Conservation (phyloP, 1,140 invertebrate genomes). For the Cherax quadricarinatus region DNA sequence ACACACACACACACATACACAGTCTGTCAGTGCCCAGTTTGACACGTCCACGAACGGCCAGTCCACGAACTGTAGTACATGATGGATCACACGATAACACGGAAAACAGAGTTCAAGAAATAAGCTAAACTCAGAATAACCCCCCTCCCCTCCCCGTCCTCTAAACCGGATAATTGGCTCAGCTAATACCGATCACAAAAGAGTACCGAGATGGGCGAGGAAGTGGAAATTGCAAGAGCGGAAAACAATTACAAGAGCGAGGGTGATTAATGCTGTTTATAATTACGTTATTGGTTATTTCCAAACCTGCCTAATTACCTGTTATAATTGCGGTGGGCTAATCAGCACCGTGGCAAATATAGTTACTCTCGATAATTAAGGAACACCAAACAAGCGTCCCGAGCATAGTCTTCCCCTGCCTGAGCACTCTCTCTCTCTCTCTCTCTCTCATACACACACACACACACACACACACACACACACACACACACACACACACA, state of each 20-base stretch:
- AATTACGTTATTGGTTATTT: conserved; percentile 48
- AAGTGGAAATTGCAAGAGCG: background rate
- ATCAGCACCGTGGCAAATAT: conserved; percentile 29
- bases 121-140: background rate
- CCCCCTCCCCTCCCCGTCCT: too few relatives aligned
- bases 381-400: background rate
- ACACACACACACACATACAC: too few relatives aligned
- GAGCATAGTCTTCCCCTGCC: background rate
- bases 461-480: too few relatives aligned
- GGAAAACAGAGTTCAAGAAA: background rate
- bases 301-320: conserved; percentile 32
- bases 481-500: too few relatives aligned
- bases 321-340: conserved; percentile 24
- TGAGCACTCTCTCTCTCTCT: too few relatives aligned
- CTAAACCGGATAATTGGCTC: background rate
- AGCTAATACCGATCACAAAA: background rate
- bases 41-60: too few relatives aligned
- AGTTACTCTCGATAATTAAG: conserved; percentile 5
- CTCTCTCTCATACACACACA: too few relatives aligned
- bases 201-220: background rate
- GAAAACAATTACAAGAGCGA: background rate
- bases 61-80: too few relatives aligned
- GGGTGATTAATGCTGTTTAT: conserved; percentile 18
- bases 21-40: too few relatives aligned
- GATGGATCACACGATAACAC: too few relatives aligned